These are phyloP conservation scores for Nannoperca obscura DNA, from an alignment of 2,797 vertebrate genomes.

Conservation along the genomic window DNA sequence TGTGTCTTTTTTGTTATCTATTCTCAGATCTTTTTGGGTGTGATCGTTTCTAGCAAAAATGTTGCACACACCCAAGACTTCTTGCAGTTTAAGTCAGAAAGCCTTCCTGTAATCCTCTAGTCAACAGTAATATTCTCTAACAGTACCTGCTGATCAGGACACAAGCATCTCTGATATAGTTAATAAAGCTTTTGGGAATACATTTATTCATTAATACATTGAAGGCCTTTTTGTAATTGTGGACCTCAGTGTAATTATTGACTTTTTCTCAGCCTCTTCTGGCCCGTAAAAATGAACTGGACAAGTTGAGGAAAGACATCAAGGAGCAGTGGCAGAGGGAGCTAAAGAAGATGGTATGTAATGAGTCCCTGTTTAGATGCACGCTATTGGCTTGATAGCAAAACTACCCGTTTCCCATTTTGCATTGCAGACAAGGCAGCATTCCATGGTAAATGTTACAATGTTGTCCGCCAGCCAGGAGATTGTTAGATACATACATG, in stretches of 20 bases:
- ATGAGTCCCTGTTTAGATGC: constrained; percentile 33
- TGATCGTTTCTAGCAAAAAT: background rate
- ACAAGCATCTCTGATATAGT: background rate
- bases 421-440: background rate
- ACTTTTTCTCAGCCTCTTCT: constrained; percentile 89
- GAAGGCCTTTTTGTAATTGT: background rate
- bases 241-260: background rate
- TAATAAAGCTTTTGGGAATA: constrained; percentile 1
- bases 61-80: background rate
- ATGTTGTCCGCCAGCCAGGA: background rate
- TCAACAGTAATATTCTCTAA: background rate
- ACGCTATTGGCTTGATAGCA: background rate
- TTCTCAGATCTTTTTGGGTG: background rate
- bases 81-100: background rate
- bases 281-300: constrained; percentile 94
- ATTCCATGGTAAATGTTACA: constrained; percentile 31
- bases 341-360: constrained; percentile 97
- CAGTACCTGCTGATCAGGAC: background rate
- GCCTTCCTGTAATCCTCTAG: background rate
- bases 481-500: constrained; percentile 1
- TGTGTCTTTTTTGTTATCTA: background rate
- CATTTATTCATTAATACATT: background rate
- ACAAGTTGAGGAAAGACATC: constrained; percentile 96
- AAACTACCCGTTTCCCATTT: background rate
- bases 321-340: constrained; percentile 99